Evolutionary conservation across 2,113 vertebrate genomes (phyloP), one percentile per base, ranked within the genome.

Genomic region (Nicator chloris): DNA sequence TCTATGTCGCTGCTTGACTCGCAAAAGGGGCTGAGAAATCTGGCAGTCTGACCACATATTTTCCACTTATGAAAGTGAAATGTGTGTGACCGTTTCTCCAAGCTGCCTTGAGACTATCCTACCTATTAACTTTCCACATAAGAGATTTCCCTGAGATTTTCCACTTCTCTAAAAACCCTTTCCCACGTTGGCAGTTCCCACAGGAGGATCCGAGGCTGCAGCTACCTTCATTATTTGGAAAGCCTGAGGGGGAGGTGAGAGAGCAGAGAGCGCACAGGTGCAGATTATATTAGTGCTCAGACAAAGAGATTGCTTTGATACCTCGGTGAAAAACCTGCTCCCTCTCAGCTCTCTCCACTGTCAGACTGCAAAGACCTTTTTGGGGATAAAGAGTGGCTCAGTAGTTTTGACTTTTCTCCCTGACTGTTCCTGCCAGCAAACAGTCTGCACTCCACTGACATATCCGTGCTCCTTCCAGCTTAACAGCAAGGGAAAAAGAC

Each of bases 121-220:
- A 28, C 65, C 69, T 92, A 86, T 78, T 72, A 84, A 42, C 49
- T 95, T 92, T 89, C 65, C 57, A 40, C 23, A 31, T 79, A 86
- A 91, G 81, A 84, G 73, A 84, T 49, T 89, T 95, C 53, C 49
- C 73, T 66, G 77, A 84, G 35, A 82, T 82, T 95, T 96, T 96
- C 89, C 86, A 53, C 33, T 79, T 64, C 61, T 89, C 37, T 54
- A 27, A 60, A 91, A 80, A 1, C 3, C 15, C 7, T 91, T 90
- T 85, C 79, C 73, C 37, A 33, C 0, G 0, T 33, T 65, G 85
- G 88, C 88, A 82, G 66, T 5, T 90, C 45, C 45, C 4, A 3
- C 49, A 69, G 79, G 82, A 77, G 49, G 63, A 45, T 39, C 63
- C 3, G 8, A 56, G 57, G 22, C 85, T 82, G 75, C 63, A 85